Evolutionary conservation across 2,113 vertebrate species (phyloP).

Genomic region (Anser cygnoides): DNA sequence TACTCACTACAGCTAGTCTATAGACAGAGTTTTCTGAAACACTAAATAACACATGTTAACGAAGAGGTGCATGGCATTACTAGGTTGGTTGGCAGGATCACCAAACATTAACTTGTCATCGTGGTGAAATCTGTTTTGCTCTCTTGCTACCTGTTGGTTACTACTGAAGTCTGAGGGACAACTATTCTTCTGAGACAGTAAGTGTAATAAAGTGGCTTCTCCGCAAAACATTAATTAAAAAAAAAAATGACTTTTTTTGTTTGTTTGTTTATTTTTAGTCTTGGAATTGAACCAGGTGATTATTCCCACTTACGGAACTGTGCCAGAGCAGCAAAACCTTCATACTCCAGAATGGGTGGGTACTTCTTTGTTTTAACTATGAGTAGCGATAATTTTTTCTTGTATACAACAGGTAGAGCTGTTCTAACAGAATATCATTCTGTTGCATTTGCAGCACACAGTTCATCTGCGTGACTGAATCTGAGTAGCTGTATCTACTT

Average conservation of each 20-base stretch:
- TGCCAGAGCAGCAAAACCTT: conserved; percentile 61
- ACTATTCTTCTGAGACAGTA: not conserved
- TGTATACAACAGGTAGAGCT: not conserved
- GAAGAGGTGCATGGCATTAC: not conserved
- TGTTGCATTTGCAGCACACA: not conserved
- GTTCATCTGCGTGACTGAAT: not conserved
- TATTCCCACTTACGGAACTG: conserved; percentile 59
- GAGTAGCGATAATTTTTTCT: not conserved
- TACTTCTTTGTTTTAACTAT: conserved; percentile 27
- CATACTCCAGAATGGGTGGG: conserved; percentile 75
- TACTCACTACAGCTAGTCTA: not conserved
- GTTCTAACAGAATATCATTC: not conserved
- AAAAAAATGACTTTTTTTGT: not conserved
- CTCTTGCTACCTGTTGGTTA: not conserved
- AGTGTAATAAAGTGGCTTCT: not conserved
- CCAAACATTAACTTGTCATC: not conserved
- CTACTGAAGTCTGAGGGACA: not conserved
- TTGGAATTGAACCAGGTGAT: conserved; percentile 71
- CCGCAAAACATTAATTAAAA: not conserved
- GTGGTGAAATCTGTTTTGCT: not conserved
- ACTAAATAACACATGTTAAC: not conserved
- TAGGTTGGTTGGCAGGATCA: not conserved
- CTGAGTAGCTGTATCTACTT: not conserved
- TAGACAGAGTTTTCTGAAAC: not conserved
- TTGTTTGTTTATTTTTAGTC: conserved; percentile 66